Evolutionary conservation across 2,113 vertebrate species (phyloP).

Genomic region (Bubo blakistoni): DNA sequence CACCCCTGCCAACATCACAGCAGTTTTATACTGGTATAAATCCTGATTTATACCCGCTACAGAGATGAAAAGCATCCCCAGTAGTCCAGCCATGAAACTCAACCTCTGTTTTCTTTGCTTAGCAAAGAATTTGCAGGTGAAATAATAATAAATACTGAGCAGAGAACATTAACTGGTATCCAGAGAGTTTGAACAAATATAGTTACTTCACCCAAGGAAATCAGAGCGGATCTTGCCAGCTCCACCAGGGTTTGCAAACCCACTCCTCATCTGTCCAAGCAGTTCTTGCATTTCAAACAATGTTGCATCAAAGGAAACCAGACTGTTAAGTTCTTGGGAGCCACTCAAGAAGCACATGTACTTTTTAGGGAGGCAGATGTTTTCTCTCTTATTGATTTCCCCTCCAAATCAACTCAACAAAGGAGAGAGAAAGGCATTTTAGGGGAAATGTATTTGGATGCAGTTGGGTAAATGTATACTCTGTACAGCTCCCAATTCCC

Average conservation of each 20-base stretch:
- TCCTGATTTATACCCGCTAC: background rate
- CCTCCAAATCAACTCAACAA: background rate
- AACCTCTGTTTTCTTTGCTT: constrained; percentile 39
- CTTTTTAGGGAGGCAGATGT: constrained; percentile 2
- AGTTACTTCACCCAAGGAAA: background rate
- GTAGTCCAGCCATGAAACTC: constrained; percentile 2
- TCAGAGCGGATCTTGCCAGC: background rate
- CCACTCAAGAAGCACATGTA: background rate
- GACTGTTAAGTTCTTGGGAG: background rate
- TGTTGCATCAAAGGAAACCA: background rate
- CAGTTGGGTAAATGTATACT: background rate
- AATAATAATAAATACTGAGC: constrained; percentile 37
- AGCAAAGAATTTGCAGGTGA: constrained; percentile 46
- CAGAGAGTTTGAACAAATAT: constrained; percentile 5
- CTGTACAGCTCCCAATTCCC: accelerated
- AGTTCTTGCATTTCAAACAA: background rate
- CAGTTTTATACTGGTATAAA: constrained; percentile 4
- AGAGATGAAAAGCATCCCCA: constrained; percentile 3
- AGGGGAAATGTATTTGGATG: background rate
- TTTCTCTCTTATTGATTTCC: background rate
- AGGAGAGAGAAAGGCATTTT: background rate
- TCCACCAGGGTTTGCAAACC: background rate
- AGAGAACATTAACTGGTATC: background rate
- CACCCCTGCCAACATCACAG: background rate
- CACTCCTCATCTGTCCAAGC: background rate